These are phyloP conservation scores for Cryptus viduatorius DNA, from an alignment of 2,888 invertebrate species.

Conservation along the genomic window DNA sequence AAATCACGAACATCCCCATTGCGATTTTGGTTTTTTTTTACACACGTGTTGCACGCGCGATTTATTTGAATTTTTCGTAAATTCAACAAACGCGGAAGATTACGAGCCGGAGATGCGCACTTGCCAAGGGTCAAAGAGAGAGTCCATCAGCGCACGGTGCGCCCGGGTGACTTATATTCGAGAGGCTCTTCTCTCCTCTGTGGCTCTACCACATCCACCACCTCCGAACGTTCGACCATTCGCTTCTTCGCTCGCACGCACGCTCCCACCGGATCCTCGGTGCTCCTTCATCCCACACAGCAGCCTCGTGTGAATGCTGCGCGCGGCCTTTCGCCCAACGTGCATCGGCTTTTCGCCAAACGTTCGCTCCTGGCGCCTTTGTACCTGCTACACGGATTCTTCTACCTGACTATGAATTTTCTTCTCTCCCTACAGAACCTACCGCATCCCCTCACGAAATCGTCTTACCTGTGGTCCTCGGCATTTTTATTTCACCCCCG, in stretches of 20 bases:
- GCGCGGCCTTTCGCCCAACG: constrained; percentile 49
- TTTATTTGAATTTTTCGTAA: neutral
- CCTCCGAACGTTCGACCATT: constrained; percentile 62
- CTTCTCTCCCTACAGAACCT: constrained; percentile 13
- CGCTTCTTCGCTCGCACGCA: constrained; percentile 56
- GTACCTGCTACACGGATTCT: constrained; percentile 27
- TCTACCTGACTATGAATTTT: constrained; percentile 51
- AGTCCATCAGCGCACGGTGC: constrained; percentile 79
- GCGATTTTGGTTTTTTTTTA: constrained; percentile 14
- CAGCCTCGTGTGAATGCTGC: constrained; percentile 37
- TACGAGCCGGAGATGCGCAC: constrained; percentile 77
- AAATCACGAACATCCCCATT: constrained; percentile 37
- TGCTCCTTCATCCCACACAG: constrained; percentile 25
- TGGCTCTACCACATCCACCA: constrained; percentile 70
- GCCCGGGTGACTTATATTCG: constrained; percentile 81
- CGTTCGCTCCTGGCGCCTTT: constrained; percentile 21
- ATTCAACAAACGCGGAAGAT: constrained; percentile 35
- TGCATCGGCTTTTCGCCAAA: constrained; percentile 43
- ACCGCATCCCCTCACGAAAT: neutral
- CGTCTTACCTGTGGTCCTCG: constrained; percentile 12
- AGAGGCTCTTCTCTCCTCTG: constrained; percentile 71
- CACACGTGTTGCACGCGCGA: constrained; percentile 30
- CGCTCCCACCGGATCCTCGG: constrained; percentile 5
- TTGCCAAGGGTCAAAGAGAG: constrained; percentile 82
- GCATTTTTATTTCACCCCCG: neutral